phyloP scores from a whole-genome alignment of 2,113 vertebrate species.

The Xyliphius kryptos region DNA sequence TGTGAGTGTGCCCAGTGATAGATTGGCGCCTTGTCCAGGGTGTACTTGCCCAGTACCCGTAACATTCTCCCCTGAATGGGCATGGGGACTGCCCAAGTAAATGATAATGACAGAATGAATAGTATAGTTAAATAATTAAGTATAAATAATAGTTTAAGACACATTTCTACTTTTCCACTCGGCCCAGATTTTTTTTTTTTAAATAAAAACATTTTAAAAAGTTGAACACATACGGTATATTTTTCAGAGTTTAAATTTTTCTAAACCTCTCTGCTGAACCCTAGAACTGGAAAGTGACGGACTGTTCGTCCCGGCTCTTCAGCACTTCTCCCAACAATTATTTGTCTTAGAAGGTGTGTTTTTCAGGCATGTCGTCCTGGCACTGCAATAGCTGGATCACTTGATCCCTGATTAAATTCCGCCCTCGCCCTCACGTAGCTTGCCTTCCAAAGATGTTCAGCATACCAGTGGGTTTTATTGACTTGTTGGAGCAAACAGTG shows the following conservation, averaged over 20 bases:
- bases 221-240: no score
- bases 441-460: conserved; percentile 66
- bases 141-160: no score
- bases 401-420: conserved; percentile 66
- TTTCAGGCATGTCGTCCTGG: conserved; percentile 47
- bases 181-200: no score
- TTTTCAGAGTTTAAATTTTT: conserved; percentile 53
- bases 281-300: conserved; percentile 11
- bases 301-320: conserved; percentile 34
- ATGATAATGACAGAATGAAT: no score
- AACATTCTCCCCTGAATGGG: no score
- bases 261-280: conserved; percentile 22
- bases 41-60: no score
- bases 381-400: conserved; percentile 55
- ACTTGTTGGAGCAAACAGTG: conserved; percentile 68
- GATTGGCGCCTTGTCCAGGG: no score
- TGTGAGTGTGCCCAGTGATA: no score
- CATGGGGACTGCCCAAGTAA: no score
- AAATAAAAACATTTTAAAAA: no score
- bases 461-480: conserved; percentile 72
- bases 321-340: conserved; percentile 47
- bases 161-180: no score
- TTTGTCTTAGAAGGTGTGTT: conserved; percentile 48
- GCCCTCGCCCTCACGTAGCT: conserved; percentile 52
- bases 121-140: no score